phyloP scores from a whole-genome alignment of 2,113 vertebrate genomes.

The Otis tarda region DNA sequence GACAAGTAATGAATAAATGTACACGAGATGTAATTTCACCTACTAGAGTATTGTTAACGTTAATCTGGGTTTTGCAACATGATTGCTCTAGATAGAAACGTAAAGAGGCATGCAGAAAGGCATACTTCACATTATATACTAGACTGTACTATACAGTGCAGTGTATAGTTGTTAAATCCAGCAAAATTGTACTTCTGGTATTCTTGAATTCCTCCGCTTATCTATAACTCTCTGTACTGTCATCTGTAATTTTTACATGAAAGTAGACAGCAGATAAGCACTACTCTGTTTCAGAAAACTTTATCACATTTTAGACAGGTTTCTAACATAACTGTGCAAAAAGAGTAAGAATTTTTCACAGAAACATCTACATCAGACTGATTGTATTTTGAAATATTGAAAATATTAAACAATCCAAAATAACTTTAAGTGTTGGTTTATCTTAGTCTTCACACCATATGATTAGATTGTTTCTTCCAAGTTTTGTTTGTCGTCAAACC shows the following conservation, averaged over 20 bases:
- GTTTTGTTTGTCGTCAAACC: not conserved
- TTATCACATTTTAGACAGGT: not conserved
- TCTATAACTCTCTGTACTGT: not conserved
- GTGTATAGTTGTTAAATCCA: not conserved
- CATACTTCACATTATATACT: not conserved
- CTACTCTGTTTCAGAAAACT: not conserved
- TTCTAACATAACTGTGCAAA: not conserved
- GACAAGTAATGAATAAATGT: not conserved
- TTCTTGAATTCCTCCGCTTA: not conserved
- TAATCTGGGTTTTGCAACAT: not conserved
- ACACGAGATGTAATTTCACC: not conserved
- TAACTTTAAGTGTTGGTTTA: not conserved
- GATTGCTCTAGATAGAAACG: not conserved
- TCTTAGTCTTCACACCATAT: not conserved
- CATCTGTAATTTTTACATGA: not conserved
- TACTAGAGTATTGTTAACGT: not conserved
- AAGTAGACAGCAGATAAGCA: not conserved
- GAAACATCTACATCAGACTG: not conserved
- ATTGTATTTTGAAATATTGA: not conserved
- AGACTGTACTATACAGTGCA: not conserved
- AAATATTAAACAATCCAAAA: slow-evolving; percentile 3
- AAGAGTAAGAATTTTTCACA: not conserved
- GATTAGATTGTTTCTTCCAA: not conserved
- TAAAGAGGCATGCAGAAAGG: not conserved
- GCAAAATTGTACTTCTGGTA: not conserved